Conservation (phyloP, 2,888 invertebrate genomes). For the Brenthis ino region DNA sequence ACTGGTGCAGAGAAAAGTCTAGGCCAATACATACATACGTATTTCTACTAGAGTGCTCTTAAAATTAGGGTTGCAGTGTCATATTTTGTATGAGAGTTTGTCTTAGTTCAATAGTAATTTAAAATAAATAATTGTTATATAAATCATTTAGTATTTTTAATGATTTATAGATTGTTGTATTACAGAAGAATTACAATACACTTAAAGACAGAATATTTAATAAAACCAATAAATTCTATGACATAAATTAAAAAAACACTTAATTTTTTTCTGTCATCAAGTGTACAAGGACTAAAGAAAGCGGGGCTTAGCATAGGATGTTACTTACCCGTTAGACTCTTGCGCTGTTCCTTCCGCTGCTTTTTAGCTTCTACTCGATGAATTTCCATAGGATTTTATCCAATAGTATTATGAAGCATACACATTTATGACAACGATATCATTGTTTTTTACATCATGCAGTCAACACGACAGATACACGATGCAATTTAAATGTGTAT, state of each 20-base stretch:
- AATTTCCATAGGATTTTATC: constrained; percentile 54
- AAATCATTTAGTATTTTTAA: constrained; percentile 20
- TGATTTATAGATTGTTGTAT: constrained; percentile 12
- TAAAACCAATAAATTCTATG: neutral
- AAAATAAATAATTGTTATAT: constrained; percentile 9
- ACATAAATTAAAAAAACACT: constrained; percentile 19
- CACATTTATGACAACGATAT: constrained; percentile 71
- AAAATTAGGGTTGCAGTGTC: constrained; percentile 26
- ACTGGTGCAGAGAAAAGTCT: constrained; percentile 10
- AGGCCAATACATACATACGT: constrained; percentile 9
- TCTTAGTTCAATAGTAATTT: neutral
- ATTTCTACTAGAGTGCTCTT: constrained; percentile 19
- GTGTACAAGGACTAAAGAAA: constrained; percentile 61
- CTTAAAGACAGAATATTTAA: constrained; percentile 1
- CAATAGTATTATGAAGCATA: constrained; percentile 61
- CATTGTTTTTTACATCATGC: constrained; percentile 73
- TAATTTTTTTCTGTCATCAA: constrained; percentile 51
- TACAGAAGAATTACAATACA: constrained; percentile 3
- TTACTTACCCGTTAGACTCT: constrained; percentile 93
- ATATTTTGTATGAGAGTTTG: constrained; percentile 19
- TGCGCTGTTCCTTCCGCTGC: constrained; percentile 89
- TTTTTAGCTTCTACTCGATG: constrained; percentile 93
- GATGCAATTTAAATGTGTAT: constrained; percentile 76
- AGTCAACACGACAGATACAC: constrained; percentile 79
- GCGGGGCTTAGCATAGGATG: constrained; percentile 73